phyloP scores from a whole-genome alignment of 2,113 vertebrate species.

The Glaucomys volans region DNA sequence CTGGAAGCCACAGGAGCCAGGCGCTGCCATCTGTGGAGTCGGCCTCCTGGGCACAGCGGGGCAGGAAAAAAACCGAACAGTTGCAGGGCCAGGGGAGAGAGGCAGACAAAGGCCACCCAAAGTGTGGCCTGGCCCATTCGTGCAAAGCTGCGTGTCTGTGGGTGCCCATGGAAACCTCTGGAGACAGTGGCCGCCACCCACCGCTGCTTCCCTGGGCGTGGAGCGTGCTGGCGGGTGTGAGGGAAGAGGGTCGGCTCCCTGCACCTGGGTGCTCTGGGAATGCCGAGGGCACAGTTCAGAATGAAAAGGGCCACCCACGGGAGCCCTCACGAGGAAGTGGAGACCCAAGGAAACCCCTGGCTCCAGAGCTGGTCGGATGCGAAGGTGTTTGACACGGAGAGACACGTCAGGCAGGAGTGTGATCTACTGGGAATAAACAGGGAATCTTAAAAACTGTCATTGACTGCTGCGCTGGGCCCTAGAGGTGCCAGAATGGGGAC shows the following conservation, averaged over 20 bases:
- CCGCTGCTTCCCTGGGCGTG: neutral
- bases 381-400: neutral
- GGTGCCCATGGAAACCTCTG: neutral
- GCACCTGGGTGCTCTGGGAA: neutral
- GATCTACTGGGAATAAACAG: neutral
- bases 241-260: too few species aligned
- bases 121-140: too few species aligned
- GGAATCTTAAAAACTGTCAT: neutral
- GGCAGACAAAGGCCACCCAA: neutral
- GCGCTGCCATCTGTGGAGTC: rapidly evolving
- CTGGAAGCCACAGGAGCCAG: too few species aligned
- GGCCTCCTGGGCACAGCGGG: neutral
- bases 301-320: neutral
- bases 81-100: too few species aligned
- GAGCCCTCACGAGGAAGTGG: neutral
- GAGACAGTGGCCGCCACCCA: neutral
- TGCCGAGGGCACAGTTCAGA: neutral
- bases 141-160: neutral
- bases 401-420: neutral
- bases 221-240: too few species aligned
- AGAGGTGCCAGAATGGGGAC: neutral
- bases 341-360: neutral
- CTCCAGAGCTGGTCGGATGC: neutral
- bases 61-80: neutral
- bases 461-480: neutral